A percentile compares a stretch with the other conserved stretches of the same genome.
Evolutionary conservation across 2,113 vertebrate species (phyloP).

Genomic region (Ranitomeya imitator): DNA sequence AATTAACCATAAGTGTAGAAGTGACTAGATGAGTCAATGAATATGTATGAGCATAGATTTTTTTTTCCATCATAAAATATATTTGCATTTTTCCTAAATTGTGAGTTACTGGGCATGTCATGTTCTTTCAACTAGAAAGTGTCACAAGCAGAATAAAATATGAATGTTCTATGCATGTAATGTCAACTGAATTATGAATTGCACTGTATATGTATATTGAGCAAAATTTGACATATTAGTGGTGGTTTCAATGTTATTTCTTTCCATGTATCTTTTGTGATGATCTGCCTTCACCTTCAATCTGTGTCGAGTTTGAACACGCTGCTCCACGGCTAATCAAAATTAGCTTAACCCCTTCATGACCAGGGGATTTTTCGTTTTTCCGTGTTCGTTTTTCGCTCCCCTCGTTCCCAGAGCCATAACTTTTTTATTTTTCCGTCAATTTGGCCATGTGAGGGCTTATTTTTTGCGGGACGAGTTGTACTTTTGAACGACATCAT

Average conservation of each 20-base stretch:
- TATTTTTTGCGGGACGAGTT: no score
- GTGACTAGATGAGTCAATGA: background rate
- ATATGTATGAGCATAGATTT: background rate
- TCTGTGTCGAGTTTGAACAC: background rate
- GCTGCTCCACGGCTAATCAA: background rate
- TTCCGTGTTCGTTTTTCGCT: no score
- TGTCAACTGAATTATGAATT: background rate
- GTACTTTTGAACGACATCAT: no score
- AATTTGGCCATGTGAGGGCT: no score
- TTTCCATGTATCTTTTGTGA: background rate
- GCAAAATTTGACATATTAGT: background rate
- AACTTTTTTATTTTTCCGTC: no score
- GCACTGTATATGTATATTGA: background rate
- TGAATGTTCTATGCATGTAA: background rate
- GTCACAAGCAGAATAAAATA: background rate
- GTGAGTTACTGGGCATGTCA: background rate
- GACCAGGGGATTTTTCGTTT: no score
- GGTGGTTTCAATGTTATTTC: background rate
- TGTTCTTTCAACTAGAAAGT: background rate
- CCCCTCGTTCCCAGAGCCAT: no score
- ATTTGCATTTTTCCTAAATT: background rate
- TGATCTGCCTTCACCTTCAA: background rate
- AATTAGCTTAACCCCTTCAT: no score
- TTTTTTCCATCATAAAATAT: background rate
- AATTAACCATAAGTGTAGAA: background rate